phyloP scores from a whole-genome alignment of 2,113 vertebrate genomes.

The Procapra przewalskii region DNA sequence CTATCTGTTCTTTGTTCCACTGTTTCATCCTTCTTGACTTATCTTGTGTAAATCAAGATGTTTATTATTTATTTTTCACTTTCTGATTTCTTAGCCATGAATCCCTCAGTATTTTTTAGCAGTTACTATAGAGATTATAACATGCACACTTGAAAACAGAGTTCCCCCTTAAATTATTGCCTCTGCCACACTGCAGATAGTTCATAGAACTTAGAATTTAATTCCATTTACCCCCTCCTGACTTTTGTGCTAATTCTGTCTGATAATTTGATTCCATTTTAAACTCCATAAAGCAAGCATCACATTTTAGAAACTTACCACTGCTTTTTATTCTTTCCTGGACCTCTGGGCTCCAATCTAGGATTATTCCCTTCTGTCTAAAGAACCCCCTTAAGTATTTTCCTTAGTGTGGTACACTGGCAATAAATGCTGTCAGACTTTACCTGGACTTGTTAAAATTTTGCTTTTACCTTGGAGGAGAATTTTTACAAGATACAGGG shows the following conservation, averaged over 20 bases:
- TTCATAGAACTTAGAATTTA: neutral
- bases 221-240: neutral
- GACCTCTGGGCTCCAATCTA: neutral
- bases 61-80: neutral
- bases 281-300: neutral
- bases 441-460: neutral
- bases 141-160: neutral
- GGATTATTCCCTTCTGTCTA: neutral
- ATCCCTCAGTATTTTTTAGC: neutral
- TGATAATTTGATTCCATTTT: neutral
- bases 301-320: neutral
- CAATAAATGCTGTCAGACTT: neutral
- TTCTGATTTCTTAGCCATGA: neutral
- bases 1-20: neutral
- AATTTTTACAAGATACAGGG: neutral
- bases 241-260: neutral
- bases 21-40: neutral
- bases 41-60: neutral
- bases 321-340: neutral
- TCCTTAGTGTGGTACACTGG: neutral
- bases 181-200: neutral
- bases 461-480: neutral
- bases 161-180: neutral
- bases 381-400: neutral
- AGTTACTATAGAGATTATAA: neutral